phyloP scores from a whole-genome alignment of 2,888 invertebrate genomes.

The Rhopalosiphum nymphaeae region DNA sequence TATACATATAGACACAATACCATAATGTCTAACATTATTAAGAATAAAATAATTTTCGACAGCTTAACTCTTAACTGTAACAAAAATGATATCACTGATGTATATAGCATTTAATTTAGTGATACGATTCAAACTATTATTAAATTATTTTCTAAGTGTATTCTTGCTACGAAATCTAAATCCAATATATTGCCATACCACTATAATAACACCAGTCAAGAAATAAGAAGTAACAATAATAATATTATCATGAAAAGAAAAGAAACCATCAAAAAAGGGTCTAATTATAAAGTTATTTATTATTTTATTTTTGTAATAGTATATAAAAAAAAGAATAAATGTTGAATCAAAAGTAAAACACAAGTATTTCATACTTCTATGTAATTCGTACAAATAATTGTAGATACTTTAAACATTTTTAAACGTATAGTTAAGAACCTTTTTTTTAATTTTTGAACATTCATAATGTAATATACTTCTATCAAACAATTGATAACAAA shows the following conservation, averaged over 20 bases:
- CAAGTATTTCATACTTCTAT: neutral
- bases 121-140: neutral
- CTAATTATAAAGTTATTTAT: neutral
- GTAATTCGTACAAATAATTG: neutral
- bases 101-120: neutral
- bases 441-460: neutral
- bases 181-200: neutral
- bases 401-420: neutral
- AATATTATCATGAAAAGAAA: neutral
- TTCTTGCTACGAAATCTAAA: neutral
- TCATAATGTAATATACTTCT: neutral
- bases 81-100: neutral
- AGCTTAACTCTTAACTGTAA: neutral
- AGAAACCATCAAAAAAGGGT: neutral
- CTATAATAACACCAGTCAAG: neutral
- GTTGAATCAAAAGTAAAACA: neutral
- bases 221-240: neutral
- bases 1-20: too few relatives aligned
- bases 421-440: neutral
- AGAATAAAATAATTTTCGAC: neutral
- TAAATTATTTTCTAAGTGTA: neutral
- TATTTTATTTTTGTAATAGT: neutral
- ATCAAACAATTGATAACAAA: neutral
- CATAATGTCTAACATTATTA: neutral
- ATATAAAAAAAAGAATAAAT: too few relatives aligned